phyloP scores from a whole-genome alignment of 2,797 vertebrate genomes.

The Echeneis naucrates region DNA sequence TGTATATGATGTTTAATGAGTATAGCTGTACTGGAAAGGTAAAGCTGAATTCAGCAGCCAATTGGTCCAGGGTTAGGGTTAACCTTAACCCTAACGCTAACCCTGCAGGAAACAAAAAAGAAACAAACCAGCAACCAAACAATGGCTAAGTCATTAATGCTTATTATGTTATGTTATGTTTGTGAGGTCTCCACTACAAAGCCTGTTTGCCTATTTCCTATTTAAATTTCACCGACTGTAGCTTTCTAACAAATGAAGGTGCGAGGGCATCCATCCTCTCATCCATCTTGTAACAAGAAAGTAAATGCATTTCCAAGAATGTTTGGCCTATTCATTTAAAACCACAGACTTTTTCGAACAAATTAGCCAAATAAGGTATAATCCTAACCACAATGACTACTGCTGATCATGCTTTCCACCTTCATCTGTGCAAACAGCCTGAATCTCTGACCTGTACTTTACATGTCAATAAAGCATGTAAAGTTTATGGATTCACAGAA shows the following conservation, averaged over 20 bases:
- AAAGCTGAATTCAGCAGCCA: background rate
- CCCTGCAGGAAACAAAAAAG: background rate
- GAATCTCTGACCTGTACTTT: constrained; percentile 18
- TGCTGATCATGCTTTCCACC: background rate
- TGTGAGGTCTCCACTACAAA: background rate
- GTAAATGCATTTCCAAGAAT: background rate
- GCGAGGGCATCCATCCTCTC: background rate
- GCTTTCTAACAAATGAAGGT: background rate
- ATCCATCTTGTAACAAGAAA: background rate
- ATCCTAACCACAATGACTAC: background rate
- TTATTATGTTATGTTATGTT: background rate
- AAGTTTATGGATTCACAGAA: constrained; percentile 40
- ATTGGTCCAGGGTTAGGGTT: too few relatives aligned
- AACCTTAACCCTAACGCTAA: too few relatives aligned
- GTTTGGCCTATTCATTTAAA: background rate
- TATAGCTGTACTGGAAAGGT: too few relatives aligned
- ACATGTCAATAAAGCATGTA: constrained; percentile 19
- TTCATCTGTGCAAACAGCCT: constrained; percentile 5
- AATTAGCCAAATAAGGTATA: background rate
- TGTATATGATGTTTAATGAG: too few relatives aligned
- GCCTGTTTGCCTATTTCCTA: background rate
- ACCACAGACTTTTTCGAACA: background rate
- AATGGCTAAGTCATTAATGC: background rate
- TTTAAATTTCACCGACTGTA: background rate
- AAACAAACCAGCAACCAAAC: background rate